Evolutionary conservation across 1,140 invertebrate species (phyloP), one percentile per base, ranked within the genome.

Genomic region (Eulimnadia texana): DNA sequence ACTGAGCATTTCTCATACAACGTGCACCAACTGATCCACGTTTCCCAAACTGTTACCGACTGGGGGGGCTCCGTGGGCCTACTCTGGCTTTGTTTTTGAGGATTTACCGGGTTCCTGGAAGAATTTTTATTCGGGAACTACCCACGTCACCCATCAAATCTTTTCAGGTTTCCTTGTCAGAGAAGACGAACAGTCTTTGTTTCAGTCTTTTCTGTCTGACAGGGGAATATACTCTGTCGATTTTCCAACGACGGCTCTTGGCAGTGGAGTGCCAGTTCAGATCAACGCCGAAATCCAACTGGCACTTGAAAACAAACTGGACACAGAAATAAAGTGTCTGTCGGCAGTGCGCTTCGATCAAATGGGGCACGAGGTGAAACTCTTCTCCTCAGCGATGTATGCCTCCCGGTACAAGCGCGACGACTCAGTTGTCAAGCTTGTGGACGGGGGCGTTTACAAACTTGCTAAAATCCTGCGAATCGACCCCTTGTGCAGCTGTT

Each of bases 81-180:
- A 59, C 2, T 59, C 57, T 13, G 57, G 27, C 16, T 59, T 59
- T 24, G n/a, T 59, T 19, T 59, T 59, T 50, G 57, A 59, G 42
- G 57, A 59, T 29, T 1, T 59, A 20, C 19, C 22, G 42, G 25
- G 57, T 1, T 20, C 22, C 10, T 2, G 33, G 27, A 59, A 59
- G 24, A 50, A 16, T 11, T n/a, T 42, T 24, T 59, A 33, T 49
- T 19, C 13, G 16, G 57, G 57, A 49, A 59, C 57, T 6, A 29
- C 27, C 16, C 42, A 59, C 24, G 42, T 49, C 3, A 19, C 57
- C 20, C 20, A 42, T 19, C 2, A 59, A 59, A 59, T 59, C 33
- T 59, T 59, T 47, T 52, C 51, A 52, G 19, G 19, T 22, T 52
- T 52, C 19, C 51, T 52, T 20, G 51, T 19, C n/a, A 52, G 51